A percentile compares a stretch with the other conserved stretches of the same genome.
These are phyloP conservation scores for Diaprepes abbreviatus DNA, from an alignment of 2,888 invertebrate species.

Conservation along the genomic window DNA sequence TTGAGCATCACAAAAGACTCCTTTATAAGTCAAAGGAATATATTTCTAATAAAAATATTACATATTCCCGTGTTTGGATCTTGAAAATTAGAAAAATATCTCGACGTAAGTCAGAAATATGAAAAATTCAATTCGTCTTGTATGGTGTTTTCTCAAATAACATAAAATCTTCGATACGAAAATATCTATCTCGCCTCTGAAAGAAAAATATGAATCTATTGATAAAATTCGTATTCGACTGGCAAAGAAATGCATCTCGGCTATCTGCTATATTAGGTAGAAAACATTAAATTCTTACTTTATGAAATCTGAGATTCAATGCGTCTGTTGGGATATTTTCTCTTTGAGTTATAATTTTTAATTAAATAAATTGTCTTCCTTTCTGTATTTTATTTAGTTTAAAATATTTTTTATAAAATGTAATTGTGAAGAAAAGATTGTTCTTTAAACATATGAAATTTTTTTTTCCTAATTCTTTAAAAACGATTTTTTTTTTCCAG, in stretches of 20 bases:
- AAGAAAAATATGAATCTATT: constrained; percentile 41
- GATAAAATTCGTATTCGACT: constrained; percentile 35
- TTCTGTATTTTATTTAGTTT: too few species aligned
- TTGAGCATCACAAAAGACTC: background rate
- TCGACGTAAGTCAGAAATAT: constrained; percentile 41
- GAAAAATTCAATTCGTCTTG: constrained; percentile 46
- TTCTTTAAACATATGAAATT: too few species aligned
- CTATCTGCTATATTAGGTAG: constrained; percentile 10
- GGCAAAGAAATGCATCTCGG: constrained; percentile 22
- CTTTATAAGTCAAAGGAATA: background rate
- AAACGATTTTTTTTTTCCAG: too few species aligned
- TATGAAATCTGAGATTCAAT: constrained; percentile 1
- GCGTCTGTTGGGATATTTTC: too few species aligned
- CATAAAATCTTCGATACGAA: constrained; percentile 42
- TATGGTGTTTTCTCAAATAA: constrained; percentile 48
- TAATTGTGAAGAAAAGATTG: too few species aligned
- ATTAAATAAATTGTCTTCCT: too few species aligned
- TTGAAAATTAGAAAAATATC: constrained; percentile 42
- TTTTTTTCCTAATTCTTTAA: too few species aligned
- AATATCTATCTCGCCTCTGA: constrained; percentile 37
- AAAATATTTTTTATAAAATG: too few species aligned
- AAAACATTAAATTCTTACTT: constrained; percentile 1
- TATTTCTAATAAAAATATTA: constrained; percentile 3
- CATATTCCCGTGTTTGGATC: background rate
- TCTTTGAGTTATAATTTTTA: too few species aligned